Evolutionary conservation across 2,113 vertebrate genomes (phyloP).

Genomic region (Hippocampus abdominalis): DNA sequence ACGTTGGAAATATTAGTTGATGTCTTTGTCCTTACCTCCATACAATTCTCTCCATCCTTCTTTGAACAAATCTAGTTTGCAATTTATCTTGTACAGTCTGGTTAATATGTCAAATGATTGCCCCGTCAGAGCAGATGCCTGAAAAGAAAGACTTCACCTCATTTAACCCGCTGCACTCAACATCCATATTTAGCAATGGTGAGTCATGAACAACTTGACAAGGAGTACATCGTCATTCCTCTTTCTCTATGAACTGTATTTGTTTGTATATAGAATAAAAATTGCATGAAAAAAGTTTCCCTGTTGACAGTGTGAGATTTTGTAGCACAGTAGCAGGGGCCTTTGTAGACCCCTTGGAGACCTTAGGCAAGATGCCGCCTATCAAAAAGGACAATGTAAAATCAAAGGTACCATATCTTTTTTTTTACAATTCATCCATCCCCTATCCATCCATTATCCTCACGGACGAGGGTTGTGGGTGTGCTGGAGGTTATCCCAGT

Average conservation of each 20-base stretch:
- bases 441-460: no score
- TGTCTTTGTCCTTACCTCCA: background rate
- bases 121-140: slow-evolving; percentile 44
- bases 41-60: slow-evolving; percentile 8
- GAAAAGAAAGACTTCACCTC: slow-evolving; percentile 51
- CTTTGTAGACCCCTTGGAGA: background rate
- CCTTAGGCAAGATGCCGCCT: no score
- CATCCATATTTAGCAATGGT: slow-evolving; percentile 57
- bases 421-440: no score
- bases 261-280: background rate
- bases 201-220: slow-evolving; percentile 19
- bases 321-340: background rate
- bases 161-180: slow-evolving; percentile 52
- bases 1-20: background rate
- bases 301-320: background rate
- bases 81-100: slow-evolving; percentile 31
- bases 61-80: slow-evolving; percentile 22
- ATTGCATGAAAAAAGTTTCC: background rate
- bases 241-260: background rate
- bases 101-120: slow-evolving; percentile 65
- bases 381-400: no score
- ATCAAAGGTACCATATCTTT: no score
- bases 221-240: slow-evolving; percentile 16
- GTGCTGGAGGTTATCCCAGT: no score
- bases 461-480: no score